phyloP scores from a whole-genome alignment of 2,797 vertebrate species.

The Cheirogaleus major region DNA sequence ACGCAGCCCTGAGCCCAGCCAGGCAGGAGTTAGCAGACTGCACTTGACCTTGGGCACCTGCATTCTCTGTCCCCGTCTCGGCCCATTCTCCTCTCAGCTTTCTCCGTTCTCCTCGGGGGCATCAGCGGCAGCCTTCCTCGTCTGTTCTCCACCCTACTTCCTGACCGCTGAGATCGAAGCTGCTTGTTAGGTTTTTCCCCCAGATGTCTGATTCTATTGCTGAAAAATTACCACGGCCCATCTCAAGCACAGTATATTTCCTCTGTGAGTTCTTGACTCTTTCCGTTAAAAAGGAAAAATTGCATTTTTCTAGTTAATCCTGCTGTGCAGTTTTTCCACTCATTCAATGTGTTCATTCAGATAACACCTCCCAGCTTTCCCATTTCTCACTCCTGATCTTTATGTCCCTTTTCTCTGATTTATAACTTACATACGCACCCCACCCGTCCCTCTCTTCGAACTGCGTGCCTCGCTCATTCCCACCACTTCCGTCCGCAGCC shows the following conservation, averaged over 20 bases:
- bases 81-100: neutral
- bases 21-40: neutral
- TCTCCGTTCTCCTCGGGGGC: neutral
- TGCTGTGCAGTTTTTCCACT: neutral
- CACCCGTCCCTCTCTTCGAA: neutral
- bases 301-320: conserved; percentile 18
- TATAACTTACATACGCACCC: neutral
- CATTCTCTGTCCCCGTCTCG: neutral
- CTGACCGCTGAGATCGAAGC: neutral
- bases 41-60: neutral
- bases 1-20: rapidly evolving
- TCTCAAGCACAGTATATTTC: neutral
- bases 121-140: neutral
- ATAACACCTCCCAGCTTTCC: neutral
- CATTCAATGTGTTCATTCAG: neutral
- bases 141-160: neutral
- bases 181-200: neutral
- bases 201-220: neutral
- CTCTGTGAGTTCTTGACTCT: neutral
- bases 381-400: neutral
- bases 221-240: neutral
- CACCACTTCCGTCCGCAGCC: rapidly evolving
- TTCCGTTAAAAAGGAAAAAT: neutral
- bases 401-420: neutral
- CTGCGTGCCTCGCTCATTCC: no score